phyloP scores from a whole-genome alignment of 2,888 invertebrate genomes.

The Orthosia gothica region DNA sequence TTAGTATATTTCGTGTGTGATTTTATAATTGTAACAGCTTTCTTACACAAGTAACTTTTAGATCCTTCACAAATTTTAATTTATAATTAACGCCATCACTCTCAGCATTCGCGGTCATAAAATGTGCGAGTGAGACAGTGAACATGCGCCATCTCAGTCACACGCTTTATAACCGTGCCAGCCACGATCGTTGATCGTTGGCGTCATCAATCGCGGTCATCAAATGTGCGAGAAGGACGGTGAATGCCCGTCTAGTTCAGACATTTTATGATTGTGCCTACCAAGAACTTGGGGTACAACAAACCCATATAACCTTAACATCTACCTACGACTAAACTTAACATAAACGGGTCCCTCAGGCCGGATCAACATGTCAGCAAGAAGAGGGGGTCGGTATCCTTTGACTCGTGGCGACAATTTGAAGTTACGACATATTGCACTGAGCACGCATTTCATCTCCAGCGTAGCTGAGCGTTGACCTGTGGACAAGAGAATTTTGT shows the following conservation, averaged over 20 bases:
- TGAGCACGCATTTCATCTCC: slow-evolving; percentile 92
- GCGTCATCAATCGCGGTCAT: no score
- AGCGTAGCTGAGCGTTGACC: slow-evolving; percentile 93
- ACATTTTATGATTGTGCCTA: background rate
- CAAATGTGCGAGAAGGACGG: no score
- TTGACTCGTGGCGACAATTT: slow-evolving; percentile 86
- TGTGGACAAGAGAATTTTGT: slow-evolving; percentile 68
- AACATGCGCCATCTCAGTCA: background rate
- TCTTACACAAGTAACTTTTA: no score
- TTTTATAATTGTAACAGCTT: no score
- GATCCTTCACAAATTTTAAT: background rate
- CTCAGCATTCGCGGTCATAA: background rate
- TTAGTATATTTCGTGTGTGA: no score
- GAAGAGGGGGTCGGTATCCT: slow-evolving; percentile 82
- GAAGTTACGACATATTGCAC: slow-evolving; percentile 90
- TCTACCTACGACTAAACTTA: slow-evolving; percentile 71
- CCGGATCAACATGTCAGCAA: slow-evolving; percentile 88
- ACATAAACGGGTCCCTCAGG: slow-evolving; percentile 82
- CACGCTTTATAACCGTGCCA: background rate
- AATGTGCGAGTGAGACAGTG: background rate
- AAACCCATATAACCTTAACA: background rate
- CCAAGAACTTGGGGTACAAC: background rate
- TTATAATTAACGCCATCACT: background rate
- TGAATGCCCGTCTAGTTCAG: no score
- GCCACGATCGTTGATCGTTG: background rate